Conservation (phyloP, 2,113 vertebrate genomes). For the Pogonocichla stellata region DNA sequence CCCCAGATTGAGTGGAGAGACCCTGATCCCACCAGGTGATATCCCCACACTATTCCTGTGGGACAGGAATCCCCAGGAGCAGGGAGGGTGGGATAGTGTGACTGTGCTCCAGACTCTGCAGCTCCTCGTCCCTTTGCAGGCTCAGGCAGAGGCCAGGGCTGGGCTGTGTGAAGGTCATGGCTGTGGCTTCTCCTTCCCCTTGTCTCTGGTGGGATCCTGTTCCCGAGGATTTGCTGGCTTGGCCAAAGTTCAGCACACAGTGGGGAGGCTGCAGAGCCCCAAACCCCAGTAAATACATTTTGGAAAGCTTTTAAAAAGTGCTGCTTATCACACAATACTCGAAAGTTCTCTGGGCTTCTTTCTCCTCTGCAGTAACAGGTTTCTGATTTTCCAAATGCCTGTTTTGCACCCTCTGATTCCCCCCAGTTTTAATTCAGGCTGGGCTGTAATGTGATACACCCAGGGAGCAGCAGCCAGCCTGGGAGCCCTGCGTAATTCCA, state of each 20-base stretch:
- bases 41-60: rapidly evolving
- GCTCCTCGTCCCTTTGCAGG: not conserved
- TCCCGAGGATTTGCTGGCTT: not conserved
- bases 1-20: not conserved
- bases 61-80: not conserved
- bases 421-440: not conserved
- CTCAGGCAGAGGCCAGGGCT: not conserved
- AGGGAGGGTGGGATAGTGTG: not conserved
- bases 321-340: not conserved
- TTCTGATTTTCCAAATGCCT: not conserved
- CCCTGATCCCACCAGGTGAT: not conserved
- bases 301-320: not conserved
- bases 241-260: not conserved
- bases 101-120: not conserved
- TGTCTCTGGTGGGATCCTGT: not conserved
- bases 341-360: not conserved
- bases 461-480: not conserved
- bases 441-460: not conserved
- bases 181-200: not conserved
- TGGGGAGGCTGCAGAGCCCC: not conserved
- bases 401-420: not conserved
- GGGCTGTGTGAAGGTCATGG: not conserved
- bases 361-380: not conserved
- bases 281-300: not conserved
- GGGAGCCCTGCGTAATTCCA: not conserved